Evolutionary conservation across 2,888 invertebrate species (phyloP).

Genomic region (Euproctis similis): DNA sequence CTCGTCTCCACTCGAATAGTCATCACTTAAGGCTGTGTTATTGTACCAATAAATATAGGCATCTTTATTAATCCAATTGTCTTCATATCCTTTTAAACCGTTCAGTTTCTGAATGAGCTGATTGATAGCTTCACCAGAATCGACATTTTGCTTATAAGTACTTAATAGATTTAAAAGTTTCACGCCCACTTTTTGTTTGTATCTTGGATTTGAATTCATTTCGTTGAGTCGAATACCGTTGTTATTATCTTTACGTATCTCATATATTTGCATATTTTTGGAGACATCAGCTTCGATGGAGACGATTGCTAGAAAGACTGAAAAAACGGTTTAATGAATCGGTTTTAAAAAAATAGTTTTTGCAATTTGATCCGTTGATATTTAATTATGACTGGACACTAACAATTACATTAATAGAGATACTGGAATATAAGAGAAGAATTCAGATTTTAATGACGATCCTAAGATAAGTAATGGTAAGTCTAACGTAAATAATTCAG

Average conservation of each 20-base stretch:
- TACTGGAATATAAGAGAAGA: too few species aligned
- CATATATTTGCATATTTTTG: slow-evolving; percentile 20
- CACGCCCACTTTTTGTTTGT: neutral
- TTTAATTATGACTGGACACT: too few species aligned
- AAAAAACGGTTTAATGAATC: too few species aligned
- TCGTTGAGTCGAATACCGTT: slow-evolving; percentile 12
- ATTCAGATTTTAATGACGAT: too few species aligned
- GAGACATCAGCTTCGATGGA: slow-evolving; percentile 4
- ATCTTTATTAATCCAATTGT: slow-evolving; percentile 3
- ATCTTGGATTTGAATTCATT: slow-evolving; percentile 2
- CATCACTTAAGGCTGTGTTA: neutral
- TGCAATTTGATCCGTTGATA: too few species aligned
- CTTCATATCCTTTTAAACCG: slow-evolving; percentile 3
- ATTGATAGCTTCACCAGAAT: neutral
- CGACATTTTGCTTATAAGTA: neutral
- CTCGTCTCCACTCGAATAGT: neutral
- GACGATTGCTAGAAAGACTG: slow-evolving; percentile 9
- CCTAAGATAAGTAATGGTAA: too few species aligned
- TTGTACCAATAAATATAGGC: slow-evolving; percentile 1
- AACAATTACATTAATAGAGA: too few species aligned
- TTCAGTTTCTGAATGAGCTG: slow-evolving; percentile 4
- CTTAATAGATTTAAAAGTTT: slow-evolving; percentile 1
- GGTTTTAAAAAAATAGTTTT: too few species aligned
- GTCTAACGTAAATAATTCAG: too few species aligned
- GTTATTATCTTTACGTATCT: slow-evolving; percentile 9